Percentiles rank a stretch among this genome's conserved stretches.
Evolutionary conservation across 2,113 vertebrate genomes (phyloP).

Genomic region (Columba livia): DNA sequence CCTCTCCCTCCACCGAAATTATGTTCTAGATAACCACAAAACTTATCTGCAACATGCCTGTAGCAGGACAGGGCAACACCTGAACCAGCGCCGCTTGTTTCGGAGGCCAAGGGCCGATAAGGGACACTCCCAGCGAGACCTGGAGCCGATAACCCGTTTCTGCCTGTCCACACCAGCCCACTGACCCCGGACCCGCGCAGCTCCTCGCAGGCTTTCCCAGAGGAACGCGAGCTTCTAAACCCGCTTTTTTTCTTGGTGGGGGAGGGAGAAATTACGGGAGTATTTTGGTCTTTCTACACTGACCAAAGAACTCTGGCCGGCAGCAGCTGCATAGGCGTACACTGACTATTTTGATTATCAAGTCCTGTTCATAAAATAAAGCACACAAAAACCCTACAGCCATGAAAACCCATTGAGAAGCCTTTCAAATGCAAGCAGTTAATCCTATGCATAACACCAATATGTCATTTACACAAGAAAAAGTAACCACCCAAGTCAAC

Average conservation of each 20-base stretch:
- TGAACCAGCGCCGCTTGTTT: background rate
- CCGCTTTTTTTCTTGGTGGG: background rate
- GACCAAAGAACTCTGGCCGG: background rate
- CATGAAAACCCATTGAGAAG: background rate
- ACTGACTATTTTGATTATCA: background rate
- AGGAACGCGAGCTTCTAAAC: background rate
- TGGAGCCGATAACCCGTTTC: background rate
- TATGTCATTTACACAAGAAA: background rate
- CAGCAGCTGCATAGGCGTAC: background rate
- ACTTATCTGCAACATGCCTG: background rate
- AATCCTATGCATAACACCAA: background rate
- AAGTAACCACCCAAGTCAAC: background rate
- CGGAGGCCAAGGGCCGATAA: background rate
- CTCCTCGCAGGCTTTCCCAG: background rate
- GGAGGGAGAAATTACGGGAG: background rate
- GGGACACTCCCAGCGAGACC: conserved; percentile 6
- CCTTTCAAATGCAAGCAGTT: background rate
- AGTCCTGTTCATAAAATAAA: background rate
- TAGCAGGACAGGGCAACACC: background rate
- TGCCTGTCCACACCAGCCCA: background rate
- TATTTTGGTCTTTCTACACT: background rate
- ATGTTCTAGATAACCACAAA: background rate
- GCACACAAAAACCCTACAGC: background rate
- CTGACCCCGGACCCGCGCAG: background rate
- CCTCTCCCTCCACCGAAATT: background rate